Conservation (phyloP, 2,797 vertebrate genomes). For the Propithecus perrieri region DNA sequence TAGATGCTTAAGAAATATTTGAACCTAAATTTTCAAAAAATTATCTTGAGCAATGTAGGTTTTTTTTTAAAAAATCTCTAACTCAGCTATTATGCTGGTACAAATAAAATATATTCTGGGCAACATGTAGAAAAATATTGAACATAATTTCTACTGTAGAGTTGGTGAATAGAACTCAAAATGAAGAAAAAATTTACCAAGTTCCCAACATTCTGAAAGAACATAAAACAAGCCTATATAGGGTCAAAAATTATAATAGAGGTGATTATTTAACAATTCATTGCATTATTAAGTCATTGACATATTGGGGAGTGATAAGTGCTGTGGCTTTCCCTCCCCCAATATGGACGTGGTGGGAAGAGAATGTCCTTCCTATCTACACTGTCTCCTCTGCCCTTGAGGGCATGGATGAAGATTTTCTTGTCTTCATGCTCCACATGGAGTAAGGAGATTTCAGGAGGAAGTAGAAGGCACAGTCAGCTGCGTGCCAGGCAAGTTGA, state of each 20-base stretch:
- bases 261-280: neutral
- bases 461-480: neutral
- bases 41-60: neutral
- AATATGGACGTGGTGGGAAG: neutral
- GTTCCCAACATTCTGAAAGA: neutral
- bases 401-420: neutral
- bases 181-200: neutral
- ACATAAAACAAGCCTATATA: neutral
- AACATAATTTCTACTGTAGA: neutral
- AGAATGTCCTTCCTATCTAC: neutral
- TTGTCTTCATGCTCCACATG: neutral
- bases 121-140: neutral
- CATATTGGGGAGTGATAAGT: neutral
- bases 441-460: no score
- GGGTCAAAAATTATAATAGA: neutral
- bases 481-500: neutral
- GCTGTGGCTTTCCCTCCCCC: fast-evolving
- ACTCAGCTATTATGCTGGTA: neutral
- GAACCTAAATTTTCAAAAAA: neutral
- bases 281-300: neutral
- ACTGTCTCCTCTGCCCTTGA: neutral
- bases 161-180: neutral
- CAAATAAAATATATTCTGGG: neutral
- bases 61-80: neutral
- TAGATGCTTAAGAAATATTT: neutral